phyloP scores from a whole-genome alignment of 2,113 vertebrate species.

The Megaceryle torquata region DNA sequence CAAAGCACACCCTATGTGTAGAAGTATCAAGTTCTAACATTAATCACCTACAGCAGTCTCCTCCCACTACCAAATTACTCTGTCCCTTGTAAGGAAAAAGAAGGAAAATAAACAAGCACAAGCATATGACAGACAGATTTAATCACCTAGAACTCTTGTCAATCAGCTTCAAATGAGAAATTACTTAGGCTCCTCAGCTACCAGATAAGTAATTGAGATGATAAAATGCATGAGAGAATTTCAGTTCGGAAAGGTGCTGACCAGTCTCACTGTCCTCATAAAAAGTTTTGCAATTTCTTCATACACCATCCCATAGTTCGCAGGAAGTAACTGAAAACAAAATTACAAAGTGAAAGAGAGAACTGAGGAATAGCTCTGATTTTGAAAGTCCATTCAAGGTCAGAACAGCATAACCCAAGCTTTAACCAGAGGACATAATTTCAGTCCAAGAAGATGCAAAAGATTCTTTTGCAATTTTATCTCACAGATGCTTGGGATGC shows the following conservation, averaged over 20 bases:
- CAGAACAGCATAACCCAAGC: not conserved
- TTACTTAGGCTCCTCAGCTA: not conserved
- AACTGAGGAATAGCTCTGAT: not conserved
- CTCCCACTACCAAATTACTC: not conserved
- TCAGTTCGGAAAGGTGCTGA: not conserved
- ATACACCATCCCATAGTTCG: not conserved
- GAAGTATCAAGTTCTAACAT: not conserved
- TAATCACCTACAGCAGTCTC: not conserved
- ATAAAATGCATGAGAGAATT: not conserved
- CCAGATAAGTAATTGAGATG: too few species aligned
- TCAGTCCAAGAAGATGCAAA: not conserved
- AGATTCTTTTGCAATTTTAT: not conserved
- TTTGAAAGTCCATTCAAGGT: not conserved
- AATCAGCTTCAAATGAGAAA: not conserved
- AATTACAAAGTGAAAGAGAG: not conserved
- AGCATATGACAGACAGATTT: not conserved
- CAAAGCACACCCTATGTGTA: not conserved
- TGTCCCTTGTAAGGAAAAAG: not conserved
- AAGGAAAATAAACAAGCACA: not conserved
- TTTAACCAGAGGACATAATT: not conserved
- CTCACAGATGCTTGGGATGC: not conserved
- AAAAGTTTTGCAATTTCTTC: conserved; percentile 3
- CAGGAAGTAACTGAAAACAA: not conserved
- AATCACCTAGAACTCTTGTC: conserved; percentile 6
- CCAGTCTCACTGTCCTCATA: not conserved